These are phyloP conservation scores for Leptogaster cylindrica DNA, from an alignment of 2,888 invertebrate species.

Conservation along the genomic window DNA sequence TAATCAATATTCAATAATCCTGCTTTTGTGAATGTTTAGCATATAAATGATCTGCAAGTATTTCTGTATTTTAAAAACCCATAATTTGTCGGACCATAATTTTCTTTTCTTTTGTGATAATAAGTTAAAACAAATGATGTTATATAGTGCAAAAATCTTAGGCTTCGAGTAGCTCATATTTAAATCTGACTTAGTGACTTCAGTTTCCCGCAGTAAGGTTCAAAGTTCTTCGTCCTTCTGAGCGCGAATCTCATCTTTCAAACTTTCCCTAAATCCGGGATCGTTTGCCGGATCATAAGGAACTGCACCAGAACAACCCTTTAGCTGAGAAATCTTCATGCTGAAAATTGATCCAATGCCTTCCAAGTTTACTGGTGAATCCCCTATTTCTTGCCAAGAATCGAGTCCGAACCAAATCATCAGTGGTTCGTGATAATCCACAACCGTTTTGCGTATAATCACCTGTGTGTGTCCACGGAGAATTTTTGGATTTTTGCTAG, in stretches of 20 bases:
- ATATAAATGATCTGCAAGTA: too few relatives aligned
- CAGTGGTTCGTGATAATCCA: conserved; percentile 73
- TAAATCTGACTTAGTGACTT: conserved; percentile 54
- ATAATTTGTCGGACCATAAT: too few relatives aligned
- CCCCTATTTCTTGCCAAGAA: conserved; percentile 69
- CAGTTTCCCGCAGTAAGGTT: conserved; percentile 54
- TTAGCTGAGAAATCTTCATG: conserved; percentile 63
- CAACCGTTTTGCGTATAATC: conserved; percentile 52
- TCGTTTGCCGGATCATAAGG: conserved; percentile 72
- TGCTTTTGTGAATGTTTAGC: too few relatives aligned
- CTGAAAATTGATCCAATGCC: conserved; percentile 64
- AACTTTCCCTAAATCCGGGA: conserved; percentile 69
- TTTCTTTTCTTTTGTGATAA: too few relatives aligned
- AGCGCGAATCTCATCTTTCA: conserved; percentile 70
- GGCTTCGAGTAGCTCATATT: too few relatives aligned
- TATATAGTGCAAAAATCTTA: too few relatives aligned
- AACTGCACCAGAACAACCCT: conserved; percentile 51
- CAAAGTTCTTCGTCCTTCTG: conserved; percentile 70
- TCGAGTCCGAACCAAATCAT: conserved; percentile 71
- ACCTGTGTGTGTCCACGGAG: too few relatives aligned
- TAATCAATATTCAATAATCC: too few relatives aligned
- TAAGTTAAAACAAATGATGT: too few relatives aligned
- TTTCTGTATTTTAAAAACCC: too few relatives aligned
- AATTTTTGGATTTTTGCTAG: too few relatives aligned
- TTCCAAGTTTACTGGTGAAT: conserved; percentile 60